Percentiles rank a stretch among this genome's conserved stretches.
Conservation (phyloP, 2,113 vertebrate genomes). For the Heterotis niloticus region DNA sequence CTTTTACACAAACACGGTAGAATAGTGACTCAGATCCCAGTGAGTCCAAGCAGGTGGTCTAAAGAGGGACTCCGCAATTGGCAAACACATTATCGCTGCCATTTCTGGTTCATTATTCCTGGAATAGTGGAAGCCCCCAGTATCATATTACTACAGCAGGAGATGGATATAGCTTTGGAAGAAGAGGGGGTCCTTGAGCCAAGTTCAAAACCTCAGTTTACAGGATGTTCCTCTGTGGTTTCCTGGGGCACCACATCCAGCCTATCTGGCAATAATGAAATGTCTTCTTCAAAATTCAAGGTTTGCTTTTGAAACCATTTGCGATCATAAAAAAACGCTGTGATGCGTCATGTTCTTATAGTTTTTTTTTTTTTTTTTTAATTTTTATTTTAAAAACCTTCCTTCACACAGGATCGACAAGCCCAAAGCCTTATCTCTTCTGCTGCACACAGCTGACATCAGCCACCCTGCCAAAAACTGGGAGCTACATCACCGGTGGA, state of each 20-base stretch:
- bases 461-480: slow-evolving; percentile 95
- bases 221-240: not conserved
- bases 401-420: slow-evolving; percentile 82
- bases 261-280: not conserved
- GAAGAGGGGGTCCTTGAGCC: too few species aligned
- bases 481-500: slow-evolving; percentile 95
- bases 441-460: slow-evolving; percentile 95
- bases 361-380: too few species aligned
- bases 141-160: not conserved
- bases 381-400: too few species aligned
- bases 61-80: not conserved
- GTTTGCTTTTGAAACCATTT: not conserved
- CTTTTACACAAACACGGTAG: not conserved
- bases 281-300: too few species aligned
- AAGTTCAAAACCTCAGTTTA: not conserved
- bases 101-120: not conserved
- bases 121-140: not conserved
- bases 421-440: slow-evolving; percentile 90
- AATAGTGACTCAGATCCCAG: not conserved
- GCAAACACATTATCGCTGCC: not conserved
- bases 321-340: not conserved
- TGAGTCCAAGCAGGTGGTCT: not conserved
- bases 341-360: not conserved
- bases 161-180: not conserved
- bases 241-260: too few species aligned